Evolutionary conservation across 2,113 vertebrate genomes (phyloP).

Genomic region (Agapornis roseicollis): DNA sequence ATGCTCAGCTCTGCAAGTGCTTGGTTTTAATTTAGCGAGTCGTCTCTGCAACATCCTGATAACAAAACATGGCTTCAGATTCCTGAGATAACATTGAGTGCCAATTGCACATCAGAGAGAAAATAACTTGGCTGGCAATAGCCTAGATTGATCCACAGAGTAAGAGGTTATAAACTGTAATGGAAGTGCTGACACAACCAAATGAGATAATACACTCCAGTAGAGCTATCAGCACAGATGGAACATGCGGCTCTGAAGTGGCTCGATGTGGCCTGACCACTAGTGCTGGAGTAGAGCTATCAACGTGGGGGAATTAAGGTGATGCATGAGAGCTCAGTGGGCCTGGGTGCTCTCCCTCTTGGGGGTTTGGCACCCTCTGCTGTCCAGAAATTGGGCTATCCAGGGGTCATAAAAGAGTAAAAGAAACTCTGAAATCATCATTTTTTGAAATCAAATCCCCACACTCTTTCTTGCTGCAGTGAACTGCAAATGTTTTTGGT

Average conservation of each 20-base stretch:
- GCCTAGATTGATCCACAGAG: constrained; percentile 13
- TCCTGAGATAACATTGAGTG: constrained; percentile 23
- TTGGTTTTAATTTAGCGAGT: constrained; percentile 51
- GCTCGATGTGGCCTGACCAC: not conserved
- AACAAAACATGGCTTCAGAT: constrained; percentile 47
- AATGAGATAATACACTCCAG: not conserved
- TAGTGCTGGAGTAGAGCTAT: not conserved
- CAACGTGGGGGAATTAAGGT: not conserved
- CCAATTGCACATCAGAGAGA: constrained; percentile 30
- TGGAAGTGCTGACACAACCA: constrained; percentile 12
- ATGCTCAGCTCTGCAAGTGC: not conserved
- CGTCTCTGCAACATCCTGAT: constrained; percentile 34
- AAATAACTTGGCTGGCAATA: constrained; percentile 9
- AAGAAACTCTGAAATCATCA: not conserved
- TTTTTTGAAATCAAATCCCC: not conserved
- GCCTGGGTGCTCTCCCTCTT: constrained; percentile 29
- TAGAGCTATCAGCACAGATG: not conserved
- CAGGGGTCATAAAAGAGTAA: not conserved
- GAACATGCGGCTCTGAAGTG: not conserved
- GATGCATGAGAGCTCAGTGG: not conserved
- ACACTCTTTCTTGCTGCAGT: not conserved
- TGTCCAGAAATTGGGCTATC: not conserved
- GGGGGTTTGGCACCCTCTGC: constrained; percentile 65
- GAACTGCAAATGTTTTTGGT: not conserved
- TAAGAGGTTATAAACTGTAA: not conserved